Evolutionary conservation across 2,888 invertebrate species (phyloP).

Genomic region (Eucriotettix oculatus): DNA sequence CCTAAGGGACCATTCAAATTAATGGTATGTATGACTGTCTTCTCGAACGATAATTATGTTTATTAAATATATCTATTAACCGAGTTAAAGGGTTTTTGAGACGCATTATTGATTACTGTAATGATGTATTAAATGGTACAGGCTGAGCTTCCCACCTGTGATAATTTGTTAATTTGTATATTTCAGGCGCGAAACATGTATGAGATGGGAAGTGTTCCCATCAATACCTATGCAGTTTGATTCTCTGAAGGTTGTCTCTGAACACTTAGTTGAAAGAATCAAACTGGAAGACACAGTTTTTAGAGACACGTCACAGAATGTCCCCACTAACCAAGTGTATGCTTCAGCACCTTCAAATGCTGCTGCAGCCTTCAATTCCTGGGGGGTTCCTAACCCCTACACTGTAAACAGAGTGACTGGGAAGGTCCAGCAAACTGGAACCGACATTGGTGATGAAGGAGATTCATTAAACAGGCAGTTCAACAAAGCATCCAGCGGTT

Average conservation of each 20-base stretch:
- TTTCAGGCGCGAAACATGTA: slow-evolving; percentile 3
- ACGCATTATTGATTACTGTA: neutral
- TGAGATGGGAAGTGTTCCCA: slow-evolving; percentile 7
- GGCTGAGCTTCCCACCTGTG: no score
- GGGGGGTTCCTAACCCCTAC: slow-evolving; percentile 6
- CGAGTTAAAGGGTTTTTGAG: no score
- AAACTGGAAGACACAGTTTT: slow-evolving; percentile 12
- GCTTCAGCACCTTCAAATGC: slow-evolving; percentile 4
- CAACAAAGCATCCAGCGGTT: neutral
- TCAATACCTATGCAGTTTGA: slow-evolving; percentile 12
- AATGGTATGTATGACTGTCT: neutral
- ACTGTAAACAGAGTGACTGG: slow-evolving; percentile 4
- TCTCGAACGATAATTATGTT: no score
- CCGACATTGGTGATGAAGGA: neutral
- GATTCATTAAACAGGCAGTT: neutral
- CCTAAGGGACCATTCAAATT: neutral
- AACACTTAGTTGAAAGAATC: slow-evolving; percentile 14
- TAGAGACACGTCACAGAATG: slow-evolving; percentile 10
- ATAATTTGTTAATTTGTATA: neutral
- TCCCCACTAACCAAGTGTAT: slow-evolving; percentile 7
- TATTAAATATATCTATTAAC: no score
- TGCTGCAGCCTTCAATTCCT: slow-evolving; percentile 5
- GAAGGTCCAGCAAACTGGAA: neutral
- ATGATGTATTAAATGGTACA: neutral
- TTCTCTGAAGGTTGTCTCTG: slow-evolving; percentile 12